Evolutionary conservation across 2,888 invertebrate genomes (phyloP), one percentile per base, ranked within the genome.

Genomic region (Machimus rusticus): DNA sequence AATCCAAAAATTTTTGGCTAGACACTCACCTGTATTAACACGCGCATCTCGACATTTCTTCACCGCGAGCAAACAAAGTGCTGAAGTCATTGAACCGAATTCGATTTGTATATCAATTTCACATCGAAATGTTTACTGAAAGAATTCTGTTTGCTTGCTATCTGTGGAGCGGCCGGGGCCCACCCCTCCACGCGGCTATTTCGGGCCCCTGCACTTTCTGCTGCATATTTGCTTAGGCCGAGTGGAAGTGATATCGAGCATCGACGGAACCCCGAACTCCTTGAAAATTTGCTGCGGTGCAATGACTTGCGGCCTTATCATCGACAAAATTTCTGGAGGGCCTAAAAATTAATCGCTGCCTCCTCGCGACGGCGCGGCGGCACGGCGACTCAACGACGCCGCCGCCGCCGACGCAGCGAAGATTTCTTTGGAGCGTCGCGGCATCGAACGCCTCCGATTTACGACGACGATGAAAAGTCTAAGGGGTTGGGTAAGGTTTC

Each of bases 101-200:
- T 81, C 81, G 81, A 81, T 81, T 84, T 74, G 84, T 84, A 43
- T 84, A 84, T 84, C 84, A 66, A 84, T 84, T 84, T 84, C 84
- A 66, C 66, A 57, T 66, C 84, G 66, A 66, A 84, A 39, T 84
- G 84, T 84, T 84, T 84, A 84, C 66, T 74, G 23, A 34, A 66
- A 57, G 19, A 84, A 66, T 84, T 66, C 66, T 84, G 74, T 84
- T 84, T 84, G n/a, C 84, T 66, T 37, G 84, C 84, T 66, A 84
- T 84, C 66, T 74, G 84, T 28, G 3, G 19, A 14, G 46, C 19
- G 28, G n/a, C 79, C 9, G 1, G 1, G 39, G 1, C 12, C 39
- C 46, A 57, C 43, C 84, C 66, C 84, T 74, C 66, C 28, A 12
- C n/a, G 23, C 43, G 74, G 66, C 66, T 84, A 84, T 84, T 66